Evolutionary conservation across 2,113 vertebrate genomes (phyloP), one percentile per base, ranked within the genome.

Genomic region (Heterochromis multidens): DNA sequence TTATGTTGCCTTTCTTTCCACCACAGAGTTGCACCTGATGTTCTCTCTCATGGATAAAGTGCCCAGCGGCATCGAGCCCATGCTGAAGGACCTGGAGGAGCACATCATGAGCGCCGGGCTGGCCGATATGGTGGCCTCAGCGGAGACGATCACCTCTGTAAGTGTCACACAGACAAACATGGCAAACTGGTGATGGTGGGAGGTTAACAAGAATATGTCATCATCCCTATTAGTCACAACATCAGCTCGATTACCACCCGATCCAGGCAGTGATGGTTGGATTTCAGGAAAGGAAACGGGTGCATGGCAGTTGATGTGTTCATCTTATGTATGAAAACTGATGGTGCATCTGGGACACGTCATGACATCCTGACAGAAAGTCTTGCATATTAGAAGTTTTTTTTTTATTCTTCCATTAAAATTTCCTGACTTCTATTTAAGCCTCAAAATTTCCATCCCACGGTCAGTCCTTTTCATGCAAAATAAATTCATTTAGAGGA

Each of bases 11-110:
- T 58, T 70, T 54, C 5, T 8, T 16, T 85, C 88, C 88, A 1
- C 92, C 89, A 72, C 95, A 99, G 99, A 99, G 92, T 92, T 99
- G 82, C 98, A 98, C 91, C 96, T 99, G 91, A 99, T 99, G 98
- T 99, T 99, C 96, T 99, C 98, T 3, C 94, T 99, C 81, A 99
- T 99, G 99, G 99, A 99, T 96, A 99, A 99, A 96, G 99, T 99
- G 89, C 98, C 98, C 0, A 98, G 96, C 91, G 99, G 98, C 77
- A 99, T 99, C 82, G 99, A 99, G 87, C 98, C 98, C 80, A 99
- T 99, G 98, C 94, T 99, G 81, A 99, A 99, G 94, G 98, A 99
- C 93, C 95, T 99, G 90, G 99, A 99, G 95, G 98, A 99, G n/a
- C 99, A 99, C 94, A 99, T 99, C 92, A 97, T 99, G 94, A 99